Base-by-base conservation (phyloP, 2,797 vertebrate species). In the Gymnothorax javanicus region DNA sequence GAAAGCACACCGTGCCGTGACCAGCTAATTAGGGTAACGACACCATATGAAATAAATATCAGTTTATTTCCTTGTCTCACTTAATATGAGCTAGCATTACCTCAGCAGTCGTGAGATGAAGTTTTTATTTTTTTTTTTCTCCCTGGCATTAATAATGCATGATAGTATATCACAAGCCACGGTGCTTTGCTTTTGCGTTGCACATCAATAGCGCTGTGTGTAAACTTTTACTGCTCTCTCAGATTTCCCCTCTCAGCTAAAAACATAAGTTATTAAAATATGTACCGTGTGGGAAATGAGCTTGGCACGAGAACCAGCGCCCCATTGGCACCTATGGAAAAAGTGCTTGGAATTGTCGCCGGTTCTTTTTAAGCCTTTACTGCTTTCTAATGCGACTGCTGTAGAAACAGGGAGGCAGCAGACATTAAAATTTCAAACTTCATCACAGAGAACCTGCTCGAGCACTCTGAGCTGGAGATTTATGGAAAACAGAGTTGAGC, bases 391-490 rank as follows among this genome's bases (percentile, higher is more conserved):
- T 43, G 17, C 43, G 71, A 85, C 58, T 23, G 43, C 58, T 86
- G 62, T 62, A 86, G 57, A 60, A 81, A 73, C 23, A 62, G 20
- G 13, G 73, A 58, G 59, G 17, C 0, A 33, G 84, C 60, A 52
- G 75, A 12, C 87, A 85, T 87, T 84, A 75, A 87, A 59, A 69
- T 85, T 87, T 81, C 50, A 7, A 82, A 64, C 83, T n/a, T 67
- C 59, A 64, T 15, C 52, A 54, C 83, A 81, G 58, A 67, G 23
- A 33, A 20, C 43, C 50, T 73, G 9, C 11, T 17, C 12, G 50
- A 75, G 83, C 59, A 57, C 27, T n/a, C 33, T 13, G 17, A 15
- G 73, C 58, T 13, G 15, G 60, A 84, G 87, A 81, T 60, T 67
- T 69, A 82, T 87, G 75, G 52, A 82, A 85, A 88, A 25, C 50